A percentile compares a stretch with the other conserved stretches of the same genome.
Conservation (phyloP, 1,140 invertebrate genomes). For the Cotesia chilonis region DNA sequence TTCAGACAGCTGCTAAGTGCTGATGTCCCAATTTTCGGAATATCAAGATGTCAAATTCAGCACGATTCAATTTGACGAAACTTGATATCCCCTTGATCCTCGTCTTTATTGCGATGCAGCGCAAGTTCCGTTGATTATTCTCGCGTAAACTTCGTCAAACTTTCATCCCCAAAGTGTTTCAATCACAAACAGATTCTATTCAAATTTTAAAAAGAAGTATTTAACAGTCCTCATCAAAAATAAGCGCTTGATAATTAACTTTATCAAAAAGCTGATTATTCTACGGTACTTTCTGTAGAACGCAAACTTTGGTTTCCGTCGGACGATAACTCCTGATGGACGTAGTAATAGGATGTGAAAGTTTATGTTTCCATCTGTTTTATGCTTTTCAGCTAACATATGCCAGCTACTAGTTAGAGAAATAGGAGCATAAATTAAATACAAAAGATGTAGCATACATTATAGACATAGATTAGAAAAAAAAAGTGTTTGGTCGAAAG, state of each 20-base stretch:
- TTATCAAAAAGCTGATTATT: background rate
- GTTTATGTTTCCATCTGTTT: constrained; percentile 11
- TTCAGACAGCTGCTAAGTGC: too few species aligned
- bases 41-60: constrained; percentile 6
- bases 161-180: constrained; percentile 4
- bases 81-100: background rate
- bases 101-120: constrained; percentile 3
- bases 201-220: background rate
- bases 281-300: too few species aligned
- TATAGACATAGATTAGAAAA: too few species aligned
- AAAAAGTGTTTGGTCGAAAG: too few species aligned
- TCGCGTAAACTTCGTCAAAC: constrained; percentile 23
- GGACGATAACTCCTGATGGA: constrained; percentile 34
- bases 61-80: constrained; percentile 34
- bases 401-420: background rate
- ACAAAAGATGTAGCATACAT: background rate
- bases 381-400: background rate
- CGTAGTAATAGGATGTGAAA: constrained; percentile 21
- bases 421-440: constrained; percentile 24
- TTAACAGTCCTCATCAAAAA: too few species aligned
- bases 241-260: too few species aligned
- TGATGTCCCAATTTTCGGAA: too few species aligned
- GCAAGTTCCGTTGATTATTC: constrained; percentile 28
- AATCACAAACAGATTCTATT: constrained; percentile 29
- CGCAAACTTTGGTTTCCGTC: background rate